A percentile compares a stretch with the other conserved stretches of the same genome.
Evolutionary conservation across 2,797 vertebrate genomes (phyloP).

Genomic region (Falco berigora): DNA sequence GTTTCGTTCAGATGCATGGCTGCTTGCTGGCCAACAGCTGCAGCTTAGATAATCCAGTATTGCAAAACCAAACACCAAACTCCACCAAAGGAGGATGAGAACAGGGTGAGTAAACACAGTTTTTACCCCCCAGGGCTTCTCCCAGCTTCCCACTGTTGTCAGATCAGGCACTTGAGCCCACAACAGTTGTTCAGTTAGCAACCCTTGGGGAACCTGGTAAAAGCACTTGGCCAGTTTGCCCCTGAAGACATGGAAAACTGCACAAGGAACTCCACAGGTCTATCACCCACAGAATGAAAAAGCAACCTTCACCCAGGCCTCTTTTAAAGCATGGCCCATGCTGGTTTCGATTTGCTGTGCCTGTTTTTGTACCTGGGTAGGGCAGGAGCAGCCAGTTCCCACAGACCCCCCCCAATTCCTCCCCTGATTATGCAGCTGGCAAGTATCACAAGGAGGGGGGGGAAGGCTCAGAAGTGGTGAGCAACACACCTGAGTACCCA

Average conservation of each 20-base stretch:
- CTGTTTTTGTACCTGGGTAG: background rate
- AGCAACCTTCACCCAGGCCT: rapidly evolving
- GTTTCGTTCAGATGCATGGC: background rate
- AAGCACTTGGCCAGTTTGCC: background rate
- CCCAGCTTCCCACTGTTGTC: background rate
- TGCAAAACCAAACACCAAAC: background rate
- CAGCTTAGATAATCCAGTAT: background rate
- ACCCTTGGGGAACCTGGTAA: background rate
- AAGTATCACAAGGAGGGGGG: background rate
- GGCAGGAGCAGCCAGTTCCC: background rate
- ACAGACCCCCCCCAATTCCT: too few relatives aligned
- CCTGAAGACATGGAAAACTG: background rate
- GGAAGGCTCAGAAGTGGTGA: background rate
- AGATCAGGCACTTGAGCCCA: background rate
- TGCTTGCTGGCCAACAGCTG: background rate
- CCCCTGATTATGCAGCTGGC: background rate
- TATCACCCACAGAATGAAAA: background rate
- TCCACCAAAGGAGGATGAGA: background rate
- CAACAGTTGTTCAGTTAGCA: background rate
- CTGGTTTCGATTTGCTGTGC: background rate
- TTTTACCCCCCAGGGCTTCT: background rate
- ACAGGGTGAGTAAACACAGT: background rate
- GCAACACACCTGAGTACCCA: background rate
- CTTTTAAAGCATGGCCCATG: background rate
- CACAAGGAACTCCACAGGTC: rapidly evolving